Evolutionary conservation across 2,113 vertebrate species (phyloP), one percentile per base, ranked within the genome.

Genomic region (Corythaixoides concolor): DNA sequence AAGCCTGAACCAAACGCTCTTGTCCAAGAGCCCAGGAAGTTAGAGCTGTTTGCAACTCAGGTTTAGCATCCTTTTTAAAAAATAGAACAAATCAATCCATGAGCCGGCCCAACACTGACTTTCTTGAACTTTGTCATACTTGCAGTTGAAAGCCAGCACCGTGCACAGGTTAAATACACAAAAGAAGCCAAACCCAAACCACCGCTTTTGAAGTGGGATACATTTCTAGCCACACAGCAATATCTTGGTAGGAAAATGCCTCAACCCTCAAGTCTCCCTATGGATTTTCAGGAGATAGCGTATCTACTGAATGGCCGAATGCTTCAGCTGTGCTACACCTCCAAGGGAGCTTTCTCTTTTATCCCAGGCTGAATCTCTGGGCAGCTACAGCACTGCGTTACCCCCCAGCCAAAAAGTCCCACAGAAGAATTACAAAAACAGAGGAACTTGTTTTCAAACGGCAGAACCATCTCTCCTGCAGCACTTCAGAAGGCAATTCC

Each of bases 101-200:
- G 17, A 32, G 53, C 30, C 37, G 32, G 93, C 49, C 53, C 76
- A 59, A 10, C 39, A 9, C 7, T 27, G 60, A 64, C 41, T 63
- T 28, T 26, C 41, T 53, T 24, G 45, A 47, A 50, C 67, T 80
- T 30, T 35, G 8, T 21, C 21, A 7, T 3, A 12, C 32, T 4
- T 15, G 33, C 55, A 69, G 26, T 28, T 59, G 64, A 63, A 63
- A 68, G 43, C 33, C 91, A 85, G 43, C 30, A 22, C 66, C 15
- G 45, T 4, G 66, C 66, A 43, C 39, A 7, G 55, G 45, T 9
- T 58, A 30, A 68, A 23, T 24, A 8, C 74, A 60, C 35, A 8
- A 27, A 53, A 90, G 50, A 69, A 88, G 41, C 81, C 75, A 91
- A 90, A 45, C 37, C 43, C 74, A 33, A 58, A 55, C 64, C 79